These are phyloP conservation scores for Chouioia cunea DNA, from an alignment of 2,888 invertebrate species.

Conservation along the genomic window DNA sequence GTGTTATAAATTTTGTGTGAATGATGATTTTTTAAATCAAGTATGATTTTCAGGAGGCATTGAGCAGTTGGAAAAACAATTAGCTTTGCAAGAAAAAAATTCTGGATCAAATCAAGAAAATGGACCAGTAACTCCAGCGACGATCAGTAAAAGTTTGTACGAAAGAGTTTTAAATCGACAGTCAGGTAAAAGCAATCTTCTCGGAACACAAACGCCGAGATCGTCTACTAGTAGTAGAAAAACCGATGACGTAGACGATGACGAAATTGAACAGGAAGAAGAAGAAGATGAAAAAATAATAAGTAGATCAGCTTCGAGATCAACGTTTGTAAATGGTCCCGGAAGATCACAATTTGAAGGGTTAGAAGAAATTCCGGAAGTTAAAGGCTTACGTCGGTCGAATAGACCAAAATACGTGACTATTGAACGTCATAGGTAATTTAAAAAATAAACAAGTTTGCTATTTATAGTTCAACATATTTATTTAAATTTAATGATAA, in stretches of 20 bases:
- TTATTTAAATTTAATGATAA: neutral
- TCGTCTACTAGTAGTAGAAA: constrained; percentile 51
- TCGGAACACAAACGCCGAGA: constrained; percentile 46
- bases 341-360: constrained; percentile 72
- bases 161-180: constrained; percentile 77
- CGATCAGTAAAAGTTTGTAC: constrained; percentile 82
- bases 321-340: constrained; percentile 69
- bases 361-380: constrained; percentile 64
- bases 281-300: constrained; percentile 28
- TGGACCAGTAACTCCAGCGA: constrained; percentile 72
- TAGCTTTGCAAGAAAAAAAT: constrained; percentile 71
- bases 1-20: neutral
- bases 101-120: constrained; percentile 52
- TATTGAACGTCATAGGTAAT: constrained; percentile 76
- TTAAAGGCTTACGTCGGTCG: constrained; percentile 64
- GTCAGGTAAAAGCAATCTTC: constrained; percentile 51
- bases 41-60: constrained; percentile 75
- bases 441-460: neutral
- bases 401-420: constrained; percentile 79
- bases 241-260: constrained; percentile 63
- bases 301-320: constrained; percentile 46
- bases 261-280: constrained; percentile 37
- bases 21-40: constrained; percentile 37
- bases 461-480: neutral
- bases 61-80: constrained; percentile 86